A percentile compares a stretch with the other conserved stretches of the same genome.
phyloP scores from a whole-genome alignment of 2,888 invertebrate genomes.

The Nomada ferruginata region DNA sequence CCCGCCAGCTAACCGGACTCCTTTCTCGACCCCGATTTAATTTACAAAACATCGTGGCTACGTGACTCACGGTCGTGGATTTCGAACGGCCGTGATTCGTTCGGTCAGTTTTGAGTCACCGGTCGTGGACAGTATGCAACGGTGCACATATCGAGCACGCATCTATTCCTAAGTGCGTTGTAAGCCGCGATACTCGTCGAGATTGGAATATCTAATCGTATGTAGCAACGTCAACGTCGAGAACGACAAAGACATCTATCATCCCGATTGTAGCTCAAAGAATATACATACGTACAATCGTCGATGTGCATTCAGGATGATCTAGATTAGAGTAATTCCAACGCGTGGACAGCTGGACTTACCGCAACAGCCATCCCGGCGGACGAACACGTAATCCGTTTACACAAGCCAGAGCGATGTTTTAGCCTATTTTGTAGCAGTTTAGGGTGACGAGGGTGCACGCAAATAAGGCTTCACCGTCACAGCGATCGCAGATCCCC shows the following conservation, averaged over 20 bases:
- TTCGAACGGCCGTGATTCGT: constrained; percentile 25
- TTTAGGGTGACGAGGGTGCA: constrained; percentile 41
- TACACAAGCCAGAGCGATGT: constrained; percentile 27
- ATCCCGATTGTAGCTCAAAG: not conserved
- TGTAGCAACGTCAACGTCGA: not conserved
- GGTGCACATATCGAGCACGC: not conserved
- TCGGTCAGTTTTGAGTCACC: constrained; percentile 51
- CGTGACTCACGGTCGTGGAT: constrained; percentile 59
- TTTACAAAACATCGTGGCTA: constrained; percentile 39
- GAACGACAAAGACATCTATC: not conserved
- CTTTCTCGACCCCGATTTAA: constrained; percentile 56
- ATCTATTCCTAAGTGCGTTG: constrained; percentile 25
- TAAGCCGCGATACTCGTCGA: constrained; percentile 2
- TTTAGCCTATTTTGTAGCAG: constrained; percentile 54
- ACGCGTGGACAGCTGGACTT: constrained; percentile 10
- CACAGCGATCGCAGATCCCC: constrained; percentile 24
- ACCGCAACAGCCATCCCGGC: constrained; percentile 19
- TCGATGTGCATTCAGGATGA: constrained; percentile 10
- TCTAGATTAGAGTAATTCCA: constrained; percentile 16
- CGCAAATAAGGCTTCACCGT: constrained; percentile 38
- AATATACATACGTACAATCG: constrained; percentile 7
- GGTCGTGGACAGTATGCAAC: not conserved
- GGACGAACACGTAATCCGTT: constrained; percentile 45
- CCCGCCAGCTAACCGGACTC: constrained; percentile 11
- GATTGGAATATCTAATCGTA: constrained; percentile 34